phyloP scores from a whole-genome alignment of 2,113 vertebrate genomes.

The Setophaga kirtlandii region DNA sequence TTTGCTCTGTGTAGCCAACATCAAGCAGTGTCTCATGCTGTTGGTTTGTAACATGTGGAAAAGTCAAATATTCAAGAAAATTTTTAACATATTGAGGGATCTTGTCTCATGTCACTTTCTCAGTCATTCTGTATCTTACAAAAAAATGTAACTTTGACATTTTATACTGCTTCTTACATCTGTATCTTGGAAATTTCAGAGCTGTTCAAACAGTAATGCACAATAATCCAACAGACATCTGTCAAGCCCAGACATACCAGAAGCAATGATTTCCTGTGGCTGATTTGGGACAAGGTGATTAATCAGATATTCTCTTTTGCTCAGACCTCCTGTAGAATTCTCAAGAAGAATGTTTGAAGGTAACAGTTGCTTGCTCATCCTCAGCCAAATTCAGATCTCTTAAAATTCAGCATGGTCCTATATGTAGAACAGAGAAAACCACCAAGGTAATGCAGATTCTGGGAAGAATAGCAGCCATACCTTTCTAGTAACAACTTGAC shows the following conservation, averaged over 20 bases:
- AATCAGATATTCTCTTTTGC: slow-evolving; percentile 22
- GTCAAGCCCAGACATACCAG: not conserved
- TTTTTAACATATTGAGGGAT: not conserved
- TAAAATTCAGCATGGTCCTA: not conserved
- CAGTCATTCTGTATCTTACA: not conserved
- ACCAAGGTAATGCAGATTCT: not conserved
- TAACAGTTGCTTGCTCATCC: not conserved
- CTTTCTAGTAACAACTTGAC: not conserved
- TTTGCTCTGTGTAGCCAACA: not conserved
- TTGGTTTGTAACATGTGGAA: not conserved
- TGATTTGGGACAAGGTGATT: not conserved
- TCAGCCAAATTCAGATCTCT: not conserved
- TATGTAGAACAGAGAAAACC: not conserved
- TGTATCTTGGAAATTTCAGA: not conserved
- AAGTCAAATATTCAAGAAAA: not conserved
- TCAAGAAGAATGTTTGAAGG: not conserved
- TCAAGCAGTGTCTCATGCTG: not conserved
- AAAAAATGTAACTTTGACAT: not conserved
- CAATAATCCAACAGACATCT: not conserved
- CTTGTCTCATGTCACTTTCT: not conserved
- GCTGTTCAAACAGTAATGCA: not conserved
- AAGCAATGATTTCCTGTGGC: not conserved
- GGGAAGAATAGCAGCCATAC: not conserved
- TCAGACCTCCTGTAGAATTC: slow-evolving; percentile 1
- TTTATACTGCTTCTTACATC: not conserved